phyloP scores from a whole-genome alignment of 1,140 invertebrate species.

The Drosophila navojoa region DNA sequence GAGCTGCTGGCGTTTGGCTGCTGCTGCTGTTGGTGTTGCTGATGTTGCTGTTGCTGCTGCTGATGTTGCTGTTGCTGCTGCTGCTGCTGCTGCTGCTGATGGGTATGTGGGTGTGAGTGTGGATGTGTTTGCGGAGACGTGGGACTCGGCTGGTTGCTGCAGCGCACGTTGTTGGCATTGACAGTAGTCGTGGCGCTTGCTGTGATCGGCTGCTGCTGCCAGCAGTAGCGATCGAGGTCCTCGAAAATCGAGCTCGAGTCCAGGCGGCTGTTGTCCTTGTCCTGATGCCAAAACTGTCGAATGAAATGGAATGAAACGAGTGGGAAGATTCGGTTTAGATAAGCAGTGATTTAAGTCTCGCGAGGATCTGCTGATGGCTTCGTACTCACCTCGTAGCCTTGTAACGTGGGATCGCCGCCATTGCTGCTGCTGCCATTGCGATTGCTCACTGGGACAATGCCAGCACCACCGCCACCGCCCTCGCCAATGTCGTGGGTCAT shows the following conservation, averaged over 20 bases:
- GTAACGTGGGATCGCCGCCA: conserved; percentile 77
- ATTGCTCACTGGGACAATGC: conserved; percentile 63
- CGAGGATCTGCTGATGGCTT: neutral
- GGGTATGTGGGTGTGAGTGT: conserved; percentile 33
- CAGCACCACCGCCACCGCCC: conserved; percentile 15
- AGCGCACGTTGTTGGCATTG: conserved; percentile 83
- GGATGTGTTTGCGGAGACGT: conserved; percentile 60
- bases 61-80: conserved; percentile 67
- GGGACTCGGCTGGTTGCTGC: conserved; percentile 54
- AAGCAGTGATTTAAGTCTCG: neutral
- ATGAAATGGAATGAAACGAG: neutral
- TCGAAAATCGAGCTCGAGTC: conserved; percentile 89
- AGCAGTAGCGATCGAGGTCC: conserved; percentile 92
- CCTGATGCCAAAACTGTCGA: conserved; percentile 88
- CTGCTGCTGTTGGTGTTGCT: conserved; percentile 45
- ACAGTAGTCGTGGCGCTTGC: conserved; percentile 77
- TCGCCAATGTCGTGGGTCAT: conserved; percentile 70
- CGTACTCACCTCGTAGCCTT: conserved; percentile 75
- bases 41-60: conserved; percentile 48
- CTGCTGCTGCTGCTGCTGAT: conserved; percentile 13
- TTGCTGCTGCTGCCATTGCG: conserved; percentile 69
- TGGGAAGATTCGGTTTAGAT: neutral
- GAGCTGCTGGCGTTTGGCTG: conserved; percentile 71
- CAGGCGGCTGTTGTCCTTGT: conserved; percentile 88
- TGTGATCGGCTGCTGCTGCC: conserved; percentile 87